Conservation (phyloP, 2,888 invertebrate species). For the Drosophila buzzatii region DNA sequence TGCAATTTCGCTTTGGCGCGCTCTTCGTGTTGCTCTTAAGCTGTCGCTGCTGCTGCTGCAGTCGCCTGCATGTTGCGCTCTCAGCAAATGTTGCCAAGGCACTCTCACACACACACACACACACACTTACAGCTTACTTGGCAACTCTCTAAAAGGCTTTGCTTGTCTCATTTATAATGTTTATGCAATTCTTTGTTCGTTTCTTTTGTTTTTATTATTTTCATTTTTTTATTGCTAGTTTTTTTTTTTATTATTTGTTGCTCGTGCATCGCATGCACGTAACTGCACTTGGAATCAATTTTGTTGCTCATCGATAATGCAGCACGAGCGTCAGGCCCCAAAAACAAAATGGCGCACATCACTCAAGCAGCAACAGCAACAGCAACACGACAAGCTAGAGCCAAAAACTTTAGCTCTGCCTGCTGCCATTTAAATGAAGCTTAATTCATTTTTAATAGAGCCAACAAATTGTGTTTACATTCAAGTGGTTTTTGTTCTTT, state of each 20-base stretch:
- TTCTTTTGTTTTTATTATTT: not conserved
- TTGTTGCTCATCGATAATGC: constrained; percentile 77
- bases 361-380: constrained; percentile 36
- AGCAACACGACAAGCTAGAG: constrained; percentile 8
- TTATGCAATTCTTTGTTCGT: constrained; percentile 38
- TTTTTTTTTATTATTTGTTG: not conserved
- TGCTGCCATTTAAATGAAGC: constrained; percentile 56
- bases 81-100: constrained; percentile 61
- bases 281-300: constrained; percentile 77
- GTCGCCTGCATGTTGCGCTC: constrained; percentile 50
- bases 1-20: constrained; percentile 29
- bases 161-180: constrained; percentile 62
- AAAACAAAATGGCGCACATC: constrained; percentile 75
- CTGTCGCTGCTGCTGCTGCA: constrained; percentile 38
- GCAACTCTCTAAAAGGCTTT: constrained; percentile 46
- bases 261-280: constrained; percentile 65
- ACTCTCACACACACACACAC: constrained; percentile 18
- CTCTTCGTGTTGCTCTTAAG: constrained; percentile 48
- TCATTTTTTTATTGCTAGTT: too few relatives aligned
- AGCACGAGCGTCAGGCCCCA: constrained; percentile 42
- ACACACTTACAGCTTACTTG: not conserved
- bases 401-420: constrained; percentile 11
- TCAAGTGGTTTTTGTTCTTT: constrained; percentile 55
- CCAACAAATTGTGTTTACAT: constrained; percentile 70
- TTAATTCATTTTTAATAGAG: constrained; percentile 76